Evolutionary conservation across 2,113 vertebrate species (phyloP).

Genomic region (Morphnarchus princeps): DNA sequence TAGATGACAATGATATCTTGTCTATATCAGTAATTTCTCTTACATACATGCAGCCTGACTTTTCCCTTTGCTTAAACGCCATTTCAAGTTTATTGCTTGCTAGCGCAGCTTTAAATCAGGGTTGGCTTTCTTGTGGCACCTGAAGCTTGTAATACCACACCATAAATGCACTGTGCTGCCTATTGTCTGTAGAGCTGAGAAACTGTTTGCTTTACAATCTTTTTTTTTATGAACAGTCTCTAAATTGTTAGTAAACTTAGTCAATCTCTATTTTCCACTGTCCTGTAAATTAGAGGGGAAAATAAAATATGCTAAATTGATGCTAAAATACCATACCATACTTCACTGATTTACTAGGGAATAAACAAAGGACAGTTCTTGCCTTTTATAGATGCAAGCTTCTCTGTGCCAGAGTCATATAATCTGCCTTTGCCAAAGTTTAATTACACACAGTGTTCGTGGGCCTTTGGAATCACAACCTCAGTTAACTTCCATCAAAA

Average conservation of each 20-base stretch:
- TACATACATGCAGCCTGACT: not conserved
- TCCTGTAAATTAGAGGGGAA: not conserved
- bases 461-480: not conserved
- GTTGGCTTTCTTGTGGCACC: not conserved
- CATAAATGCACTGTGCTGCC: not conserved
- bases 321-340: slow-evolving; percentile 67
- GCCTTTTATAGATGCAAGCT: slow-evolving; percentile 73
- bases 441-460: slow-evolving; percentile 22
- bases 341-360: slow-evolving; percentile 62
- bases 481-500: not conserved
- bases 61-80: not conserved
- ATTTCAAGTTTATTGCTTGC: not conserved
- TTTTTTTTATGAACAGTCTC: slow-evolving; percentile 8
- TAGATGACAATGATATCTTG: not conserved
- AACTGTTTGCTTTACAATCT: not conserved
- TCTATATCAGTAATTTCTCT: not conserved
- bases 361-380: slow-evolving; percentile 72
- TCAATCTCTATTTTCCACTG: slow-evolving; percentile 10
- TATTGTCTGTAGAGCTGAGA: not conserved
- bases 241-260: not conserved
- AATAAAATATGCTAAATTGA: slow-evolving; percentile 58
- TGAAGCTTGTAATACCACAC: not conserved
- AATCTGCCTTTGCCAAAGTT: slow-evolving; percentile 28
- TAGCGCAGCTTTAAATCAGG: not conserved
- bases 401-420: slow-evolving; percentile 35